These are phyloP conservation scores for Hybognathus amarus DNA, from an alignment of 2,797 vertebrate genomes.

Conservation along the genomic window DNA sequence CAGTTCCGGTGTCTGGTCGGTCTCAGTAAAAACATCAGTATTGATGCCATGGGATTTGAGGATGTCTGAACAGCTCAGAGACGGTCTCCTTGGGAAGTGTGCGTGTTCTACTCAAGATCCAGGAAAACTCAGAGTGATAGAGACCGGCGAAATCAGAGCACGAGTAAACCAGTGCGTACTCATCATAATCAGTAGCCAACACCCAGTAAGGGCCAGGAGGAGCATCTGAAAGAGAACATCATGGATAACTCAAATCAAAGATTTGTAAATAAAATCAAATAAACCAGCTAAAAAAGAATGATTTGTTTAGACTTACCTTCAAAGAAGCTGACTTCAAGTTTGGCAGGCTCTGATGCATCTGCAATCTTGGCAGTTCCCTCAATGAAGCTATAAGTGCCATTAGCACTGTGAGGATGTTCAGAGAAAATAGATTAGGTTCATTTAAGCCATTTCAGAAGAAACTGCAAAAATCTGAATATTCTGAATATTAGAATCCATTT, in stretches of 20 bases:
- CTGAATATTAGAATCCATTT: not conserved
- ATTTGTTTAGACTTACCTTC: constrained; percentile 65
- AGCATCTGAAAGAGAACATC: constrained; percentile 69
- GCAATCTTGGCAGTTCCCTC: constrained; percentile 73
- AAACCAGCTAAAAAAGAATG: not conserved
- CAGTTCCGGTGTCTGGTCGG: constrained; percentile 59
- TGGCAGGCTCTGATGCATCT: constrained; percentile 80
- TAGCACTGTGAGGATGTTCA: constrained; percentile 50
- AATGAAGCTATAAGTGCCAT: constrained; percentile 63
- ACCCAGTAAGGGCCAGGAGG: constrained; percentile 84
- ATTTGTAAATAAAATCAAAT: not conserved
- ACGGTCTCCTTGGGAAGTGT: constrained; percentile 58
- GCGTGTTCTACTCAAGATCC: constrained; percentile 58
- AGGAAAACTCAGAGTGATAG: constrained; percentile 75
- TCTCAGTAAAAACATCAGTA: constrained; percentile 37
- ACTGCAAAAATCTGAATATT: not conserved
- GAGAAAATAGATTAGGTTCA: not conserved
- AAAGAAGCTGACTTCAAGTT: constrained; percentile 81
- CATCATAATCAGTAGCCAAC: constrained; percentile 84
- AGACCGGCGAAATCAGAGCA: constrained; percentile 76
- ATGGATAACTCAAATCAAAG: not conserved
- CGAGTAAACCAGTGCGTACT: constrained; percentile 84
- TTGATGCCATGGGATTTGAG: constrained; percentile 23
- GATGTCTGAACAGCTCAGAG: constrained; percentile 40
- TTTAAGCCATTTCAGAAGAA: not conserved